Evolutionary conservation across 2,888 invertebrate species (phyloP).

Genomic region (Heliconius ismenius): DNA sequence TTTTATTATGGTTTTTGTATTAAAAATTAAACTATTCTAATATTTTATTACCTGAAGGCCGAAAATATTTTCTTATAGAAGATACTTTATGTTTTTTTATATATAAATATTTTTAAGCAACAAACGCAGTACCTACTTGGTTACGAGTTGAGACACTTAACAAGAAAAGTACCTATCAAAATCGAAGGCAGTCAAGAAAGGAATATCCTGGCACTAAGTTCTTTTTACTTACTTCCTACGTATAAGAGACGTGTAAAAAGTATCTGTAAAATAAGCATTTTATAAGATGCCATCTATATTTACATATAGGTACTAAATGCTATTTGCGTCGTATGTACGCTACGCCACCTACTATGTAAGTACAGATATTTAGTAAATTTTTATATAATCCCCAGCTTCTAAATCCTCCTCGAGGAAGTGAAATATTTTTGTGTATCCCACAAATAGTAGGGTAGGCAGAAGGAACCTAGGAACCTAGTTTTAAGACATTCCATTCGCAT

Average conservation of each 20-base stretch:
- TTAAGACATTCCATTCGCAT: background rate
- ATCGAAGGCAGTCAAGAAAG: background rate
- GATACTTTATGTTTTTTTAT: too few relatives aligned
- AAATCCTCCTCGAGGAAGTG: too few relatives aligned
- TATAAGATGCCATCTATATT: background rate
- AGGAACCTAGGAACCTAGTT: background rate
- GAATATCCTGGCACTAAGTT: background rate
- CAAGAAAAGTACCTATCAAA: background rate
- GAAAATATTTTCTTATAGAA: too few relatives aligned
- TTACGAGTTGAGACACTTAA: too few relatives aligned
- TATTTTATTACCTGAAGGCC: too few relatives aligned
- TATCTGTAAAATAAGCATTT: background rate
- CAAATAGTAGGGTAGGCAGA: background rate
- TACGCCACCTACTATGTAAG: background rate
- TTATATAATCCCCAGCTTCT: too few relatives aligned
- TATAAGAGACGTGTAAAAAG: background rate
- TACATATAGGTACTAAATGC: background rate
- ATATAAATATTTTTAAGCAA: too few relatives aligned
- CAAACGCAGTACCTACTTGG: too few relatives aligned
- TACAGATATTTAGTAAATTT: background rate
- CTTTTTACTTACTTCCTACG: background rate
- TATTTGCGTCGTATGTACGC: background rate
- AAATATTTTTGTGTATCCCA: background rate
- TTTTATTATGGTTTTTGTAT: too few relatives aligned
- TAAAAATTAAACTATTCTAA: too few relatives aligned